Evolutionary conservation across 2,888 invertebrate species (phyloP).

Genomic region (Stenchaetothrips biformis): DNA sequence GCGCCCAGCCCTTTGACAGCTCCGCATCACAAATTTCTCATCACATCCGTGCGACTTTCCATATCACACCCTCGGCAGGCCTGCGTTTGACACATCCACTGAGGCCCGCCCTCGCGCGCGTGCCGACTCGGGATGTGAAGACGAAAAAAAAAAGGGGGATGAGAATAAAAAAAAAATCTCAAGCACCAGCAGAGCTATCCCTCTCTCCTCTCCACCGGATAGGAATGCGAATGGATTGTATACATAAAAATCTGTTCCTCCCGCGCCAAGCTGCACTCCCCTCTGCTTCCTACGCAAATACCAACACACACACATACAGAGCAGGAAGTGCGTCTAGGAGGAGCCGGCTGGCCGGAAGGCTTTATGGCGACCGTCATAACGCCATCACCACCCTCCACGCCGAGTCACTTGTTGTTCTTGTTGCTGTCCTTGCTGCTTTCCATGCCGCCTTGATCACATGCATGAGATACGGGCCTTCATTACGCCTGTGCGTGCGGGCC

Average conservation of each 20-base stretch:
- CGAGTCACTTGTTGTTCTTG: no score
- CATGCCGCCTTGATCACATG: no score
- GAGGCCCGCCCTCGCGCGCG: neutral
- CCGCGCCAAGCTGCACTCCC: neutral
- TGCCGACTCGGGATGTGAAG: neutral
- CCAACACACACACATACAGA: neutral
- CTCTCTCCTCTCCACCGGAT: neutral
- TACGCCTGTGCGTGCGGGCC: no score
- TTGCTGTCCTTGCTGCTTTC: no score
- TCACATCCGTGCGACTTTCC: neutral
- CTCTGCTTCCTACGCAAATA: neutral
- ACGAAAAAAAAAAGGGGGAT: no score
- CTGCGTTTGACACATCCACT: slow-evolving; percentile 12
- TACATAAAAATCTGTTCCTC: slow-evolving; percentile 19
- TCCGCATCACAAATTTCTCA: no score
- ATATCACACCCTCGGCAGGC: neutral
- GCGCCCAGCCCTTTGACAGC: no score
- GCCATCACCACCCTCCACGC: neutral
- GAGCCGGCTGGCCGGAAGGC: neutral
- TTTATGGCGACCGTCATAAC: neutral
- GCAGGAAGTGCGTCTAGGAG: neutral
- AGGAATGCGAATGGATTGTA: neutral
- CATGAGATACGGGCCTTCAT: no score
- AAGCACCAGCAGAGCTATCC: no score
- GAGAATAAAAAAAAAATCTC: no score